Evolutionary conservation across 2,113 vertebrate species (phyloP), one percentile per base, ranked within the genome.

Genomic region (Heliornis fulica): DNA sequence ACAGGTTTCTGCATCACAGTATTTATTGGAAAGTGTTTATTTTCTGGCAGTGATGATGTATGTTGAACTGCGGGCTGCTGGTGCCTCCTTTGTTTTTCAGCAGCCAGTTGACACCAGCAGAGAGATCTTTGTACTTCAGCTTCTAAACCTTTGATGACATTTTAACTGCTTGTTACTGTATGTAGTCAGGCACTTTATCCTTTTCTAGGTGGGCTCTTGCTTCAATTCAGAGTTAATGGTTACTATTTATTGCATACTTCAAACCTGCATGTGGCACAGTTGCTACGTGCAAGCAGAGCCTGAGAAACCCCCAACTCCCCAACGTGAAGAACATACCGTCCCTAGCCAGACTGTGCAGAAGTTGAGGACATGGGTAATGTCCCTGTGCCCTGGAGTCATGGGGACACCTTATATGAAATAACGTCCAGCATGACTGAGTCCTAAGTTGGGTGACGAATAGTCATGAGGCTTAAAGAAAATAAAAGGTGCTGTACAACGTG

Each of bases 231-330:
- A 91, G 95, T 96, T 97, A 96, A 96, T 97, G 93, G 95, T 97
- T 97, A 96, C 95, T 97, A 95, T 97, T 97, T 96, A 97, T 96
- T 97, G 93, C 94, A 68, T 59, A 65, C 70, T 85, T 94, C 60
- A 79, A 84, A 79, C 77, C 26, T 76, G 18, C 13, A 2, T 18
- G 70, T 25, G 65, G 61, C 40, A 16, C 75, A 71, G 69, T 8
- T 59, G 46, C 86, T 94, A 89, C 50, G 87, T 96, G 93, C 69
- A 23, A 3, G 0, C 23, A 38, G 91, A 72, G 78, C 89, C 70
- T 90, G 38, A 79, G 70, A 84, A 82, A 82, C 54, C 71, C 50
- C 87, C 71, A 74, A 85, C 66, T n/a, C 56, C 72, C 45, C 29
- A n/a, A 19, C 13, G 4, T 12, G 60, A 43, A 81, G 93, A 96